Evolutionary conservation across 2,113 vertebrate genomes (phyloP), one percentile per base, ranked within the genome.

Genomic region (Numida meleagris): DNA sequence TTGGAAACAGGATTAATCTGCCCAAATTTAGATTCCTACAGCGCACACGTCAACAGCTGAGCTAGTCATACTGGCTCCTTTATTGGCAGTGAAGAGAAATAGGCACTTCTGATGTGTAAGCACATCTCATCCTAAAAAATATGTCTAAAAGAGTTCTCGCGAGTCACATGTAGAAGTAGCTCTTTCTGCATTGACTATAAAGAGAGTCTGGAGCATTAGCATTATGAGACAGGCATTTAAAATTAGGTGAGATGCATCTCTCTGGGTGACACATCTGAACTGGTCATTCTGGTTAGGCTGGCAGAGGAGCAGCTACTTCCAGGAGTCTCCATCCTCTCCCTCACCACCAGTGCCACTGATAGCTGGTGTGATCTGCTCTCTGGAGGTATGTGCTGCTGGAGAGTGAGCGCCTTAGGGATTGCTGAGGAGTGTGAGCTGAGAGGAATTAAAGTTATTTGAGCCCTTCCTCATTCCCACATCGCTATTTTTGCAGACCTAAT

Each of bases 1-100:
- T 96, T 96, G 90, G 90, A 95, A 94, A 92, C 38, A 73, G 77
- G 75, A 90, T 88, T 96, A 83, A 83, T 94, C 90, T 92, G 68
- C 90, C 90, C 95, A 96, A 95, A 96, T 96, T 96, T 95, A 95
- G 96, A 96, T 83, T 75, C 70, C 88, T 94, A 75, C 92, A 95
- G 76, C 46, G 80, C 88, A 94, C 85, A 96, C 94, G 94, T 96
- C 96, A 96, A 92, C 88, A 92, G 94, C 80, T 92, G 95, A 96
- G 90, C 92, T 68, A 96, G 90, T 96, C 95, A 96, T 61, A 62
- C 88, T 63, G 88, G 45, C 76, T 96, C 88, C 92, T 96, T 96
- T 95, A 91, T 84, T 94, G 96, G 95, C 92, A 94, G 86, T 38
- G 90, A 85, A 80, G 85, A 91, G 90, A 90, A 94, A 43, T 68